Conservation (phyloP, 2,797 vertebrate species). For the Tenualosa ilisha region DNA sequence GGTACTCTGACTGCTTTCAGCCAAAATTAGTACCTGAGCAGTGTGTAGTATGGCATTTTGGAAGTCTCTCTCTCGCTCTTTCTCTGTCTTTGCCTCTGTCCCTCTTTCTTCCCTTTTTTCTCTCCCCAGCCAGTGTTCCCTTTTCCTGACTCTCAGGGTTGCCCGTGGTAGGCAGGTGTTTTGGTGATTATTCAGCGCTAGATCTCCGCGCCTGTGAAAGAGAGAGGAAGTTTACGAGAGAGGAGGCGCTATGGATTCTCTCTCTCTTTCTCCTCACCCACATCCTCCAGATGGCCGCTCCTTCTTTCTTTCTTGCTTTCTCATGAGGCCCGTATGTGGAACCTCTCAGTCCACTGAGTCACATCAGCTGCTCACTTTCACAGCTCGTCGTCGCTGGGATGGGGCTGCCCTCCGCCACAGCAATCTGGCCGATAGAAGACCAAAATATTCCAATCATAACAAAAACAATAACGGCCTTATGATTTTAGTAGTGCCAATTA, state of each 20-base stretch:
- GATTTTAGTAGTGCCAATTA: background rate
- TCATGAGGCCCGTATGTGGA: background rate
- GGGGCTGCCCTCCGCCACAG: background rate
- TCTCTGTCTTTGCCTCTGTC: background rate
- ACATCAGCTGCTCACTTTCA: background rate
- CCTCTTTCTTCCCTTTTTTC: background rate
- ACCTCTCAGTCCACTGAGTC: background rate
- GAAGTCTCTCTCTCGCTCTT: background rate
- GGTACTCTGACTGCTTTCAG: too few relatives aligned
- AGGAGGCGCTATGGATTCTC: background rate
- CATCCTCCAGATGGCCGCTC: background rate
- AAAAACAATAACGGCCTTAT: background rate
- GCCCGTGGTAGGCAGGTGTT: conserved; percentile 15
- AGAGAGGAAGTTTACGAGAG: background rate
- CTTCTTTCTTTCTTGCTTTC: background rate
- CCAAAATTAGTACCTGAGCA: too few relatives aligned
- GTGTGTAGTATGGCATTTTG: background rate
- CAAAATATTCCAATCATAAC: background rate
- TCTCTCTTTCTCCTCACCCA: conserved; percentile 11
- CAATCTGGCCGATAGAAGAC: background rate
- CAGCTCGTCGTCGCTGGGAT: background rate
- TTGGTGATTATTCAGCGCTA: background rate
- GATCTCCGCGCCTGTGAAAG: background rate
- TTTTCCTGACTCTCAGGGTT: background rate
- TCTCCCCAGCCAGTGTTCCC: background rate